Base-by-base conservation (phyloP, 1,140 invertebrate genomes). In the Papilio helenus region DNA sequence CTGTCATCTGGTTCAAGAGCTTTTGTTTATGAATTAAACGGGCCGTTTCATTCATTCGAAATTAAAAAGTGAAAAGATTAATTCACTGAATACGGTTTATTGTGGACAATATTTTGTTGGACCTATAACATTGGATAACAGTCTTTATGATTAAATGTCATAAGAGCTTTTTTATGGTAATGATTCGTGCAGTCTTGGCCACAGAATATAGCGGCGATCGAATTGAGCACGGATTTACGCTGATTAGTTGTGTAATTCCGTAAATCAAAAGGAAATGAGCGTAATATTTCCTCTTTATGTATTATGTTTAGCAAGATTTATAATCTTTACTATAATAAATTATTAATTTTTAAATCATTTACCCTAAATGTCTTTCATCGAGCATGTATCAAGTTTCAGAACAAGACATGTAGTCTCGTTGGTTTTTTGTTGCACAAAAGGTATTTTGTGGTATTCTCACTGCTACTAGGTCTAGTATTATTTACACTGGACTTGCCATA, bases 21-120 rank as follows among this genome's bases (percentile, higher is more conserved):
- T 61, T 55, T 76, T 76, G 73, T 76, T 76, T 76, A 20, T 58
- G 61, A 68, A 68, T 68, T 65, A 68, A 68, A 68, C 16, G 61
- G 26, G 12, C 12, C 26, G 61, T 68, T 68, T 68, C 61, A 68
- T 68, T 68, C 26, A 68, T 68, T 68, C 61, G 23, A 68, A 68
- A 68, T 68, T 68, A 68, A 68, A 68, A 68, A 68, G 61, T 29
- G 61, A 68, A 68, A 68, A 68, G 26, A 1, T 68, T 68, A 29
- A 68, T 29, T 68, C 61, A 16, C 16, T 29, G 61, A 68, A 68
- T 34, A 29, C 34, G 8, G 61, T 68, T 68, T 68, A 26, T 26
- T 29, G 26, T 16, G 10, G 26, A 68, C 61, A 14, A 29, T 68
- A n/a, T n/a, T n/a, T n/a, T n/a, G n/a, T n/a, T n/a, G n/a, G n/a